Conservation (phyloP, 2,888 invertebrate genomes). For the Drosophila atripex region DNA sequence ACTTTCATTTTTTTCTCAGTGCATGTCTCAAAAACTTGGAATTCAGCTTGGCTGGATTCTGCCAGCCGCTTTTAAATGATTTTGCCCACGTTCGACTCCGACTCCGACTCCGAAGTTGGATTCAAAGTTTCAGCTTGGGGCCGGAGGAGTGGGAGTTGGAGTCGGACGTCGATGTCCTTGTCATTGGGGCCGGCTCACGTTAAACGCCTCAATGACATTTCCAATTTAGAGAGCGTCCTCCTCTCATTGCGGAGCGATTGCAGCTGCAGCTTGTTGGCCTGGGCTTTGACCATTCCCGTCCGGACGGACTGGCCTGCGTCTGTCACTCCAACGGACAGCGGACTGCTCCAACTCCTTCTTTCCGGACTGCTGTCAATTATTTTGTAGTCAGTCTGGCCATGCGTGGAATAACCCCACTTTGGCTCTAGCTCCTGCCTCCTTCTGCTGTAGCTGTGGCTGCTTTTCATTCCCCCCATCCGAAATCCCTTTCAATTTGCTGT, state of each 20-base stretch:
- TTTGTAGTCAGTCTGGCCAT: slow-evolving; percentile 53
- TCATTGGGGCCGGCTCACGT: slow-evolving; percentile 59
- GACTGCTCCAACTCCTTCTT: slow-evolving; percentile 4
- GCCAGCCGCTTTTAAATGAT: slow-evolving; percentile 64
- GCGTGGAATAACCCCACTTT: slow-evolving; percentile 45
- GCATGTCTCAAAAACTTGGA: slow-evolving; percentile 3
- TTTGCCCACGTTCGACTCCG: slow-evolving; percentile 43
- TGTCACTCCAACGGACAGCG: slow-evolving; percentile 61
- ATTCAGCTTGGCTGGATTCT: slow-evolving; percentile 33
- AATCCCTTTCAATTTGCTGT: slow-evolving; percentile 69
- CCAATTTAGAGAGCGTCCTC: slow-evolving; percentile 68
- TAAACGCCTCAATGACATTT: slow-evolving; percentile 79
- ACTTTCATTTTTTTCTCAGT: background rate
- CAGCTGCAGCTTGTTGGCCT: slow-evolving; percentile 13
- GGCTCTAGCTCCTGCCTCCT: slow-evolving; percentile 26
- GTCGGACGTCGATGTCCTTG: slow-evolving; percentile 29
- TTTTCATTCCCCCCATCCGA: slow-evolving; percentile 32
- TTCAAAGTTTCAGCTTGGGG: slow-evolving; percentile 3
- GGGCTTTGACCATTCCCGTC: slow-evolving; percentile 67
- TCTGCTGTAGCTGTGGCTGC: background rate
- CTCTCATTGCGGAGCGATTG: slow-evolving; percentile 21
- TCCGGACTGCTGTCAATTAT: slow-evolving; percentile 63
- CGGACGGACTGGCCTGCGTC: slow-evolving; percentile 41
- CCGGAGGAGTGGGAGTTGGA: background rate
- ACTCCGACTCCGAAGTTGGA: slow-evolving; percentile 22